These are phyloP conservation scores for Pelvicachromis taeniatus DNA, from an alignment of 2,113 vertebrate species.

Conservation along the genomic window DNA sequence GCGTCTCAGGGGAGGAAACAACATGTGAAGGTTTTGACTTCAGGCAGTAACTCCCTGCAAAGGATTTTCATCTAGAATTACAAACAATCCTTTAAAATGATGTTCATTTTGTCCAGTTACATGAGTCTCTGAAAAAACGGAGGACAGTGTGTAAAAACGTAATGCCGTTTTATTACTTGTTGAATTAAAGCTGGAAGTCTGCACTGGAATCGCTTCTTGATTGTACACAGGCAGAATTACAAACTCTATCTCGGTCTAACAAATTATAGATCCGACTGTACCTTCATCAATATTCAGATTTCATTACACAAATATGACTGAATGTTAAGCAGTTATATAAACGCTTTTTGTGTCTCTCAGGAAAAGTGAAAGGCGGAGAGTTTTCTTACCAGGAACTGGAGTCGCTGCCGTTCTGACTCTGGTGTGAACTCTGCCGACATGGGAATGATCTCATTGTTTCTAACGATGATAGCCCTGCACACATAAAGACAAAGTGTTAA, in stretches of 20 bases:
- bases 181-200: not conserved
- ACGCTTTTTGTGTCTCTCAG: not conserved
- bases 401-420: constrained; percentile 90
- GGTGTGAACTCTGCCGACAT: constrained; percentile 98
- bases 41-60: not conserved
- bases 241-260: not conserved
- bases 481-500: not conserved
- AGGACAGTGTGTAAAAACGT: too few species aligned
- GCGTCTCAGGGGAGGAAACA: accelerated
- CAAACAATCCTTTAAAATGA: too few species aligned
- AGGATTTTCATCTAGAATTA: too few species aligned
- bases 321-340: not conserved
- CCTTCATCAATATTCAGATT: not conserved
- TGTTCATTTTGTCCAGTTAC: too few species aligned
- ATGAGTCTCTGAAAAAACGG: too few species aligned
- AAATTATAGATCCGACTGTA: not conserved
- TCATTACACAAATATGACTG: not conserved
- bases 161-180: not conserved
- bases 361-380: not conserved
- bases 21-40: not conserved
- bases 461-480: constrained; percentile 90
- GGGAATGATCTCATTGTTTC: constrained; percentile 86
- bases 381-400: constrained; percentile 92
- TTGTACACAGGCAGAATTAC: not conserved
- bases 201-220: not conserved